Conservation (phyloP, 2,888 invertebrate genomes). For the Parnassius mnemosyne region DNA sequence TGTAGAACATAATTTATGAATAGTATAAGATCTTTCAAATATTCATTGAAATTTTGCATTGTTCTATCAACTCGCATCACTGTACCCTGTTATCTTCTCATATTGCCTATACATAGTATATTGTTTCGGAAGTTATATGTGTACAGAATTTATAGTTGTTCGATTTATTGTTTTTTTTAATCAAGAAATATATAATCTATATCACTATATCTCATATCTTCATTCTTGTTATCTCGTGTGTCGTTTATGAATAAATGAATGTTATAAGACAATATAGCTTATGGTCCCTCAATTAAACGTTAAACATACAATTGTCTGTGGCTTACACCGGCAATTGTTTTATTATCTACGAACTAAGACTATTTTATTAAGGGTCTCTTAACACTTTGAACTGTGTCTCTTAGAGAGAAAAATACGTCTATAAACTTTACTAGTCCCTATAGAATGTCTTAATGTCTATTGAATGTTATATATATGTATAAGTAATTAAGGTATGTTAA, state of each 20-base stretch:
- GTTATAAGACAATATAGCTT: conserved; percentile 74
- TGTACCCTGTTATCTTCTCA: conserved; percentile 61
- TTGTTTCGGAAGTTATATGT: conserved; percentile 52
- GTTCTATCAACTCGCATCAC: conserved; percentile 50
- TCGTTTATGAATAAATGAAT: conserved; percentile 61
- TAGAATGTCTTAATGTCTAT: conserved; percentile 72
- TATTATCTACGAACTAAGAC: conserved; percentile 12
- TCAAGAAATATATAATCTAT: conserved; percentile 54
- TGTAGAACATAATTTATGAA: too few species aligned
- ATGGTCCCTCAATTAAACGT: conserved; percentile 39
- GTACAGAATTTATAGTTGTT: conserved; percentile 61
- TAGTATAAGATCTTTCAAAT: not conserved
- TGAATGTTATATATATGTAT: conserved; percentile 79
- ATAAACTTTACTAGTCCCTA: conserved; percentile 48
- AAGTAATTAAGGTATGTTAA: conserved; percentile 59
- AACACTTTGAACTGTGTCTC: conserved; percentile 8
- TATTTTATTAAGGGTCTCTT: conserved; percentile 11
- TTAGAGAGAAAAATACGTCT: conserved; percentile 9
- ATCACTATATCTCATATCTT: conserved; percentile 69
- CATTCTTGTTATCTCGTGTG: conserved; percentile 70
- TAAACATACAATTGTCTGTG: conserved; percentile 7
- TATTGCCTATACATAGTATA: conserved; percentile 46
- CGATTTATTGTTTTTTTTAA: conserved; percentile 41
- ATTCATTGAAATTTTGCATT: conserved; percentile 39
- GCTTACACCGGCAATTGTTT: conserved; percentile 36